phyloP scores from a whole-genome alignment of 2,797 vertebrate species.

The Peromyscus nudipes region DNA sequence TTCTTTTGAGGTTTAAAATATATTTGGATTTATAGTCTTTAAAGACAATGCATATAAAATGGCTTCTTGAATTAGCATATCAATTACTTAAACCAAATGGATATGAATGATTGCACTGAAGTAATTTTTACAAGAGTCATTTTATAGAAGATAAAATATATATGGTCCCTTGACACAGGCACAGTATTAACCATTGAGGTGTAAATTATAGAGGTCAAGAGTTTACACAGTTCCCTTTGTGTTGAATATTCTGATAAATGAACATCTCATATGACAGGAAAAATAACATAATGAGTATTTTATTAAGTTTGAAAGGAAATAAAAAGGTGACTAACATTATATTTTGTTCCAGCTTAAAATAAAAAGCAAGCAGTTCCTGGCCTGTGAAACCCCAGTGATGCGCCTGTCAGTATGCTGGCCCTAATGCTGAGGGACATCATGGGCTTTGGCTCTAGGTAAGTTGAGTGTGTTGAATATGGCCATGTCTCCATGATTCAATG shows the following conservation, averaged over 20 bases:
- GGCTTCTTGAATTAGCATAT: constrained; percentile 25
- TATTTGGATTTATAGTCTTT: constrained; percentile 51
- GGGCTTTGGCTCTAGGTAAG: constrained; percentile 93
- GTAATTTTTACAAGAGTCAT: constrained; percentile 36
- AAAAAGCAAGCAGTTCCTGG: constrained; percentile 83
- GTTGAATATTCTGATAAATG: constrained; percentile 69
- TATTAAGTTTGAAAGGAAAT: constrained; percentile 65
- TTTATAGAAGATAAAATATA: constrained; percentile 71
- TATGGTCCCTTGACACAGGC: constrained; percentile 30
- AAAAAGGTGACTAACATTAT: constrained; percentile 77
- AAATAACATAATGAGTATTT: constrained; percentile 76
- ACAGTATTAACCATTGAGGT: constrained; percentile 32
- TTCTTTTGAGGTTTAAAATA: constrained; percentile 23
- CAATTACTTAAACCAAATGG: constrained; percentile 61
- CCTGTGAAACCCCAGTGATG: constrained; percentile 69
- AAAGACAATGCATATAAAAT: constrained; percentile 56
- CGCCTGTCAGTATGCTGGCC: constrained; percentile 92
- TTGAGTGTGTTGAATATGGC: constrained; percentile 33
- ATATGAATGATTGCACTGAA: background rate
- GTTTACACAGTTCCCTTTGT: constrained; percentile 59
- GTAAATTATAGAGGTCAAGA: constrained; percentile 71
- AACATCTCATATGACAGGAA: constrained; percentile 69
- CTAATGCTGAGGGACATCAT: constrained; percentile 87
- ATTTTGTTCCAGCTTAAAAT: constrained; percentile 88
- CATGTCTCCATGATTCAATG: background rate